Base-by-base conservation (phyloP, 2,113 vertebrate species). In the Nothobranchius kuhntae region DNA sequence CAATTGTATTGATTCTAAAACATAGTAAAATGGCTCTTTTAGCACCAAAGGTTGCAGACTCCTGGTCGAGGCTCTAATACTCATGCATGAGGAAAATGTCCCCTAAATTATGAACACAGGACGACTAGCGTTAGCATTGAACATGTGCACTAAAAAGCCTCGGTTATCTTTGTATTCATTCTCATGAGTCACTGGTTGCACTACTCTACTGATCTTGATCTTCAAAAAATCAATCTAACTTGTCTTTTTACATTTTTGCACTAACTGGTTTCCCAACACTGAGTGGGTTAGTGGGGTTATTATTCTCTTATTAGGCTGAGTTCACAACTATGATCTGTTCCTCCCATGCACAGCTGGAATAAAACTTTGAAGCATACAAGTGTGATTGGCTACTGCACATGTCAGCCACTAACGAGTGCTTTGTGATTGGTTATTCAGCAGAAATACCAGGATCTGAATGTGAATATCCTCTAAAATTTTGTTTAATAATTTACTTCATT, bases 391-490 rank as follows among this genome's bases (percentile, higher is more conserved):
- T 64, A 36, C 46, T 13, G 5, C 70, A 83, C 70, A 65, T 81
- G 72, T 75, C 69, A 70, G 53, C 80, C 60, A 81, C 55, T 71
- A 35, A 36, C 68, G 62, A 47, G 65, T 61, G 76, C 77, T 75
- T 65, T 68, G 58, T 77, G 65, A 72, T 40, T 53, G 81, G 70
- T 71, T 57, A 45, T 36, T 12, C 17, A 42, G 2, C 54, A 51
- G 59, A 38, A 65, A 71, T 11, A 2, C 14, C 7, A 10, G 53
- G 45, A 48, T 75, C 40, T 76, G 61, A 88, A 84, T 90, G 87
- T 91, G 89, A 81, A 90, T 88, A 88, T n/a, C 53, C 65, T 82
- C 84, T 77, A 84, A 83, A 40, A 87, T 83, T 83, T 83, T 84
- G 83, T 59, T 75, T 66, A 87, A 71, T 38, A 10, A 81, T 65